Conservation (phyloP, 37 sponge, comb jelly and placozoan genomes). For the Amphimedon queenslandica region DNA sequence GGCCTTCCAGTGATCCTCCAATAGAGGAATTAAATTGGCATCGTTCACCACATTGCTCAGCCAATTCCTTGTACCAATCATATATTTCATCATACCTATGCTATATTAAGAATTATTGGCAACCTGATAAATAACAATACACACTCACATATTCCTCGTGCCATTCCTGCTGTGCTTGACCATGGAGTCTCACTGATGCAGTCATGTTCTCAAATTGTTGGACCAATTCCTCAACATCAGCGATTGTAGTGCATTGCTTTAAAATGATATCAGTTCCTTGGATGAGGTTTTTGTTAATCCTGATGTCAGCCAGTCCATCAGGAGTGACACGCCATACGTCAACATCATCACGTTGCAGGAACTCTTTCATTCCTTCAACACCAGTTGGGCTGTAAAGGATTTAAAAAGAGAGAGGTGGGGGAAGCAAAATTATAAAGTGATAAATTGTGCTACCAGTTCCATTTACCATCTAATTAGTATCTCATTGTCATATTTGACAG, state of each 20-base stretch:
- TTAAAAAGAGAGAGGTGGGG: not conserved
- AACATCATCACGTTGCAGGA: slow-evolving; percentile 21
- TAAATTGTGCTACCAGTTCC: not conserved
- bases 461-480: slow-evolving; percentile 35
- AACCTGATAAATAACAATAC: not conserved
- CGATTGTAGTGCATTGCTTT: slow-evolving; percentile 5
- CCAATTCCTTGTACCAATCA: slow-evolving; percentile 1
- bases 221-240: slow-evolving; percentile 41
- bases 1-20: slow-evolving; percentile 42
- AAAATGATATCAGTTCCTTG: not conserved
- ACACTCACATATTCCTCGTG: slow-evolving; percentile 41
- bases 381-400: not conserved
- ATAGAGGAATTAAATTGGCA: slow-evolving; percentile 36
- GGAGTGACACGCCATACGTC: slow-evolving; percentile 41
- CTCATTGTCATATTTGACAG: slow-evolving; percentile 8
- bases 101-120: not conserved
- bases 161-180: slow-evolving; percentile 20
- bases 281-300: slow-evolving; percentile 9
- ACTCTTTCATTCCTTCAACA: not conserved
- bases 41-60: not conserved
- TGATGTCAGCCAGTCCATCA: slow-evolving; percentile 25
- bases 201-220: slow-evolving; percentile 20
- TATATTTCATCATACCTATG: not conserved
- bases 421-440: slow-evolving; percentile 8
- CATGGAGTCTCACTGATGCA: not conserved